Evolutionary conservation across 92 coral and sea anemone species (phyloP).

Genomic region (Parazoanthus swiftii): DNA sequence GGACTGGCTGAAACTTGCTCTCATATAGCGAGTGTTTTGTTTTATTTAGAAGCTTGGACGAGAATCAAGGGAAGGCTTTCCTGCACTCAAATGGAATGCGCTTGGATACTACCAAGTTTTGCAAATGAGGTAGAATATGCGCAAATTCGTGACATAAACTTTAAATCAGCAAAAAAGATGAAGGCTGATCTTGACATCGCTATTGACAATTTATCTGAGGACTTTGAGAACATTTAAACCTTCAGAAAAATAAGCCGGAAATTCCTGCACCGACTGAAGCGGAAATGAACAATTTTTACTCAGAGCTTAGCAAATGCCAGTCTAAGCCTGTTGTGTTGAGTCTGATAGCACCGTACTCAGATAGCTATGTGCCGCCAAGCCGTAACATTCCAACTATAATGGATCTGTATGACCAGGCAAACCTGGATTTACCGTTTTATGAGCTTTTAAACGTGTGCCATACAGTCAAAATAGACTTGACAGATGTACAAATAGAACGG

Average conservation of each 20-base stretch:
- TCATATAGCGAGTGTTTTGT: slow-evolving; percentile 39
- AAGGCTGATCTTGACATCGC: slow-evolving; percentile 47
- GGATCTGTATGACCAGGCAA: slow-evolving; percentile 43
- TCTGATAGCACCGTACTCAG: slow-evolving; percentile 50
- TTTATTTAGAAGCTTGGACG: slow-evolving; percentile 37
- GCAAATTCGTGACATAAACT: slow-evolving; percentile 46
- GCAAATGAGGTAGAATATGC: slow-evolving; percentile 47
- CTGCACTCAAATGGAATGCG: slow-evolving; percentile 37
- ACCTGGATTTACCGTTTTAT: slow-evolving; percentile 48
- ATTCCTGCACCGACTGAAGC: slow-evolving; percentile 41
- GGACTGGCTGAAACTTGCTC: slow-evolving; percentile 49
- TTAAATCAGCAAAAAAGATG: slow-evolving; percentile 48
- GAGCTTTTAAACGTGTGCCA: slow-evolving; percentile 43
- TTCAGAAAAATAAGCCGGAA: background rate
- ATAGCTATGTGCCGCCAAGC: slow-evolving; percentile 55
- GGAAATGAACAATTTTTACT: slow-evolving; percentile 52
- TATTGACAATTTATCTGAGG: slow-evolving; percentile 39
- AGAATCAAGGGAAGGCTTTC: slow-evolving; percentile 25
- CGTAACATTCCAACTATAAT: slow-evolving; percentile 39
- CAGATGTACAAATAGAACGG: slow-evolving; percentile 47
- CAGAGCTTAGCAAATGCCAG: slow-evolving; percentile 51
- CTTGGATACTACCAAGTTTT: slow-evolving; percentile 27
- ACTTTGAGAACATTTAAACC: background rate
- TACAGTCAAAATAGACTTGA: slow-evolving; percentile 40
- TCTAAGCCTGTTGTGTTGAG: slow-evolving; percentile 70